These are phyloP conservation scores for Sarcophaga variegata DNA, from an alignment of 2,888 invertebrate species.

Conservation along the genomic window DNA sequence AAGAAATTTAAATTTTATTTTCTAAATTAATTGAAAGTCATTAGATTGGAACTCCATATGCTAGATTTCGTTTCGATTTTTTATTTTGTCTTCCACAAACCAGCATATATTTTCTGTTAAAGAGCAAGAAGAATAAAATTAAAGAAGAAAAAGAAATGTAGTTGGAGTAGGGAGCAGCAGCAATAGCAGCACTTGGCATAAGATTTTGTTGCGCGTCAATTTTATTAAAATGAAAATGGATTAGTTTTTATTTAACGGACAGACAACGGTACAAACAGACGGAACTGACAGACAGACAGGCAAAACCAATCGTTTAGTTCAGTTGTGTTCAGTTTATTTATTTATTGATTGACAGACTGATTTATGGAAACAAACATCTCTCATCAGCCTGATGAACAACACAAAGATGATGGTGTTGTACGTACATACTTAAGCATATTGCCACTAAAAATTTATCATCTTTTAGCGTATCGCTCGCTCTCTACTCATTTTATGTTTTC, in stretches of 20 bases:
- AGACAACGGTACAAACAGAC: neutral
- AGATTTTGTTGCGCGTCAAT: slow-evolving; percentile 52
- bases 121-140: neutral
- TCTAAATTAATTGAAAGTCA: neutral
- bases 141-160: neutral
- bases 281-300: slow-evolving; percentile 7
- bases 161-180: neutral
- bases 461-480: neutral
- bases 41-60: neutral
- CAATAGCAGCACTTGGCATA: slow-evolving; percentile 47
- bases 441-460: slow-evolving; percentile 39
- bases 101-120: slow-evolving; percentile 18
- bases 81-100: neutral
- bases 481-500: neutral
- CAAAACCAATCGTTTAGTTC: neutral
- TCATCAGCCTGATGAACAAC: slow-evolving; percentile 14
- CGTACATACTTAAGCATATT: neutral
- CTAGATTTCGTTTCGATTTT: neutral
- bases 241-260: slow-evolving; percentile 28
- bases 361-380: slow-evolving; percentile 57
- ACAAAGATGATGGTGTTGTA: slow-evolving; percentile 42
- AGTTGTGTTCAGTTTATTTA: slow-evolving; percentile 50
- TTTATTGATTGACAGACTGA: slow-evolving; percentile 64
- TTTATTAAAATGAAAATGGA: slow-evolving; percentile 55
- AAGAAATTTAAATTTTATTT: neutral